Base-by-base conservation (phyloP, 2,797 vertebrate genomes). In the Odontamblyopus rebecca region DNA sequence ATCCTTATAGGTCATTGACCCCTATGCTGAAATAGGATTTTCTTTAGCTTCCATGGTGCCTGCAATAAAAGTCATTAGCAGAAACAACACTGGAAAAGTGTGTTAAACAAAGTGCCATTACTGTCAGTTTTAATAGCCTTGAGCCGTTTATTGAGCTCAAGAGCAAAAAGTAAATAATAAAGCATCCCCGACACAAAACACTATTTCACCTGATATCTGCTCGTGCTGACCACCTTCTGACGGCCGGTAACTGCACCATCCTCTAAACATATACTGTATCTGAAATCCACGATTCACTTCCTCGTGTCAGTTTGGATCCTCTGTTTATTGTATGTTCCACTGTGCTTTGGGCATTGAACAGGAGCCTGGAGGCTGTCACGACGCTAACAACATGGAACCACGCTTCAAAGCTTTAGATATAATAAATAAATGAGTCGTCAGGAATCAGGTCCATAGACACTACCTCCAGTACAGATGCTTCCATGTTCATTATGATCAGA, bases 81-180 rank as follows among this genome's bases (percentile, higher is more conserved):
- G 70, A 63, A 65, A 48, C 72, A 77, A 76, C 60, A 79, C 71
- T 76, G 77, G 27, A 80, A 56, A 70, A 68, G 61, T 68, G 71
- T 60, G 68, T 69, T 64, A 87, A 75, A 74, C 65, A 81, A 80
- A 75, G 63, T 67, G 65, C 63, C 75, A 78, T 73, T 74, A 68
- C 65, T 15, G 15, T 79, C 77, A 73, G 18, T 1, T 68, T 77
- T 79, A 72, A 72, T 66, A 64, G 75, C 81, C 80, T 27, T 48
- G 38, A 81, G 83, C 73, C 84, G 79, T 85, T 83, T 81, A 82
- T 77, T 2, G 26, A 38, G 72, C 35, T 54, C 29, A 74, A 61
- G 64, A 72, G 65, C 51, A 65, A 78, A 82, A 76, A 67, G 68
- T 44, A 85, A 83, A 84, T 70, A 82, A 83, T 85, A 83, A 80